Base-by-base conservation (phyloP, 2,113 vertebrate genomes). In the Thalassarche chlororhynchos region DNA sequence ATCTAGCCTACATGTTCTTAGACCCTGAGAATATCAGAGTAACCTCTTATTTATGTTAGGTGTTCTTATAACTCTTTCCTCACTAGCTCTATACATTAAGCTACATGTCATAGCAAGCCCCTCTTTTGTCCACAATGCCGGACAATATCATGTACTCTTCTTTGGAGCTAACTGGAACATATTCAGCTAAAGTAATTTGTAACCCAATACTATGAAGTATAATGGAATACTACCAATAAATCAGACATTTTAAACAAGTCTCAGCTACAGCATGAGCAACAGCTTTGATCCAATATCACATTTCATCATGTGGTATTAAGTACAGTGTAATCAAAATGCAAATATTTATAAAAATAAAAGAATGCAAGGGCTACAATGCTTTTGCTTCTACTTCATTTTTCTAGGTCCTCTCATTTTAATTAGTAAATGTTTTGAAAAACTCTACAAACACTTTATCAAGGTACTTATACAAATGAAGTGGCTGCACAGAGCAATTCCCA, bases 321-420 rank as follows among this genome's bases (percentile, higher is more conserved):
- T 40, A 91, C 21, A 96, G 36, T 55, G 42, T 58, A 97, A 98
- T 97, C 96, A 97, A 94, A 97, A 97, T 93, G 75, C 87, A 98
- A 97, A 96, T 97, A 97, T 97, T 98, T 97, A 97, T 81, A 95
- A 97, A 97, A 98, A 98, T 87, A 93, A 89, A 96, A 97, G 76
- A 95, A 95, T 86, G 68, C 68, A 71, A 92, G 64, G 60, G 52
- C 64, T 77, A 89, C 42, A 78, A 40, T 55, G 87, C 62, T 65
- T 69, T 84, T 94, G 85, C 70, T 96, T 96, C 89, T 93, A 94
- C 92, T 95, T 97, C 57, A 94, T 91, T 98, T 97, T 96, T 95
- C 84, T 93, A 91, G 68, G 71, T 85, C 62, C 68, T 88, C 90
- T 94, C 60, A 92, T 84, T 97, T 96, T 87, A 98, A 93, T 94